Conservation (phyloP, 2,113 vertebrate species). For the Bos indicus region DNA sequence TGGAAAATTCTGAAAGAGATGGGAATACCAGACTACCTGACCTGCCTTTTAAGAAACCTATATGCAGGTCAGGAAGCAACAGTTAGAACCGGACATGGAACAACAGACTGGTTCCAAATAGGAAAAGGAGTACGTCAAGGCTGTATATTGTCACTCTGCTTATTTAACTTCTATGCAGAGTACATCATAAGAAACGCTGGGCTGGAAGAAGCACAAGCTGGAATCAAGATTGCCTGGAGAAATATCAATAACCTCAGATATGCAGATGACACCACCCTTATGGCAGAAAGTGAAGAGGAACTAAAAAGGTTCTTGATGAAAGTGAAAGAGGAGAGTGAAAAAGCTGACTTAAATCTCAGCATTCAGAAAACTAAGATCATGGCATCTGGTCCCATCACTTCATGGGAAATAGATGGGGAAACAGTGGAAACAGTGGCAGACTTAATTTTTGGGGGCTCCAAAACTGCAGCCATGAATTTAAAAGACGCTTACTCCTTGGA, state of each 20-base stretch:
- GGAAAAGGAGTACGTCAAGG: background rate
- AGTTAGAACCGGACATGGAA: accelerated
- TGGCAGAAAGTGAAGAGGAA: background rate
- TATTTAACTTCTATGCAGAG: background rate
- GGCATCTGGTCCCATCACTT: background rate
- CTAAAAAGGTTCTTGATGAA: background rate
- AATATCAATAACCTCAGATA: background rate
- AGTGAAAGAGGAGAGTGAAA: background rate
- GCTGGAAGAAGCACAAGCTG: background rate
- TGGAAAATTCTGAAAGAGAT: background rate
- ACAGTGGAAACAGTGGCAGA: background rate
- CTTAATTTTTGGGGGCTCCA: background rate
- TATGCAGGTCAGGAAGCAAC: background rate
- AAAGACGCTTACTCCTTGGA: background rate
- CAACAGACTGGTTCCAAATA: background rate
- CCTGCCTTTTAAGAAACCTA: background rate
- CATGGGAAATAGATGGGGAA: background rate
- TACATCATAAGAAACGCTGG: background rate
- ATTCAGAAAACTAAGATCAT: background rate
- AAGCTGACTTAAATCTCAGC: background rate
- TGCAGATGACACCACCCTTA: background rate
- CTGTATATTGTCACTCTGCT: background rate
- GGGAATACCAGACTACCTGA: background rate
- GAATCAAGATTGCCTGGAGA: background rate
- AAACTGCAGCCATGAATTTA: background rate